Conservation (phyloP, 2,888 invertebrate genomes). For the Congeria kusceri region DNA sequence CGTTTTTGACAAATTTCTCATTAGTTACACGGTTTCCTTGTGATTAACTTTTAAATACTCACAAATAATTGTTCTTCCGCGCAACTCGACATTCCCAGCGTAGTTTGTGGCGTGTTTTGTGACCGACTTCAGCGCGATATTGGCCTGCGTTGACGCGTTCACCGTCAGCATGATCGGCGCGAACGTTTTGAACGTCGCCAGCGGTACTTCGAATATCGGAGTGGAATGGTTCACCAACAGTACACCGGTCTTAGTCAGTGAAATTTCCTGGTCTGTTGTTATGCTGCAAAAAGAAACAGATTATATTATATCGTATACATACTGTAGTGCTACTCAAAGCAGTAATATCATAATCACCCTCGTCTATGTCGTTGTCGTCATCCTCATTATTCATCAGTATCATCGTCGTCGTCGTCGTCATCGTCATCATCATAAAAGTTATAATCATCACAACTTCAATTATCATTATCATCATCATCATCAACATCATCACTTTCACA, state of each 20-base stretch:
- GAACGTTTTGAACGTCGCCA: slow-evolving; percentile 45
- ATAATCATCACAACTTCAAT: too few relatives aligned
- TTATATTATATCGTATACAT: too few relatives aligned
- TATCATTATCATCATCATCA: too few relatives aligned
- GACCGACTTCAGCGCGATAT: slow-evolving; percentile 41
- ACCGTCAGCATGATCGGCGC: slow-evolving; percentile 51
- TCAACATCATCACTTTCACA: too few relatives aligned
- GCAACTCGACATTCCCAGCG: slow-evolving; percentile 27
- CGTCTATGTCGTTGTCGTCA: too few relatives aligned
- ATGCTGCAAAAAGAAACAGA: background rate
- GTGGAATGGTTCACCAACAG: slow-evolving; percentile 19
- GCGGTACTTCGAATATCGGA: slow-evolving; percentile 49
- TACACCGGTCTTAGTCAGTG: slow-evolving; percentile 42
- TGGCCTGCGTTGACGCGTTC: slow-evolving; percentile 45
- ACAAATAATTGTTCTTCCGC: slow-evolving; percentile 50
- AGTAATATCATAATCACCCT: too few relatives aligned
- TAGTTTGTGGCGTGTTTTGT: slow-evolving; percentile 33
- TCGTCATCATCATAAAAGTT: too few relatives aligned
- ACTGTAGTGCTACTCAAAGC: too few relatives aligned
- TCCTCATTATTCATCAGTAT: too few relatives aligned
- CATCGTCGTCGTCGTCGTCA: too few relatives aligned
- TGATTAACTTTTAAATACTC: slow-evolving; percentile 8
- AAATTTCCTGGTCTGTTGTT: slow-evolving; percentile 49
- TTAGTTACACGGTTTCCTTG: too few relatives aligned
- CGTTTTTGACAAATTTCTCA: too few relatives aligned